phyloP scores from a whole-genome alignment of 2,888 invertebrate species.

The Gortyna flavago region DNA sequence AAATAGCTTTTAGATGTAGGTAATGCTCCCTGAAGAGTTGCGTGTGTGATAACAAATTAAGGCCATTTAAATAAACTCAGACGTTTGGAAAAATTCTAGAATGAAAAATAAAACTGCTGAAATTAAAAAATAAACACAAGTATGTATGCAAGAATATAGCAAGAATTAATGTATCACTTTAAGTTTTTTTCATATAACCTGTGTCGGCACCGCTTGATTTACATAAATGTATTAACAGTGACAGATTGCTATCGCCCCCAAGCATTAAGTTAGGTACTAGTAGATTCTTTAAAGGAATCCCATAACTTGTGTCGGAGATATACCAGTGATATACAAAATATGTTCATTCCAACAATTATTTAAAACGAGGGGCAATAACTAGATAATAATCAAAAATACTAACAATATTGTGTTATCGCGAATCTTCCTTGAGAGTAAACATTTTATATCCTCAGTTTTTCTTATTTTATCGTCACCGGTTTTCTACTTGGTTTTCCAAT shows the following conservation, averaged over 20 bases:
- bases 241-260: slow-evolving; percentile 63
- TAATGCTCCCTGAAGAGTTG: background rate
- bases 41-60: background rate
- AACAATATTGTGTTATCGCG: slow-evolving; percentile 34
- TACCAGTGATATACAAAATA: slow-evolving; percentile 59
- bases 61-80: slow-evolving; percentile 28
- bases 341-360: slow-evolving; percentile 56
- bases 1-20: background rate
- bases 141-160: slow-evolving; percentile 36
- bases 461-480: slow-evolving; percentile 11
- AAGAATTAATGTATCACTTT: slow-evolving; percentile 61
- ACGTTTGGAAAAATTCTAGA: slow-evolving; percentile 19
- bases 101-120: slow-evolving; percentile 17
- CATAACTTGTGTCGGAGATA: slow-evolving; percentile 54
- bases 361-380: slow-evolving; percentile 51
- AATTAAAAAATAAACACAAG: slow-evolving; percentile 33
- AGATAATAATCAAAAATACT: slow-evolving; percentile 51
- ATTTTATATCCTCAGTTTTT: slow-evolving; percentile 14
- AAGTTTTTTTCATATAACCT: slow-evolving; percentile 52
- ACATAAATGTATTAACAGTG: slow-evolving; percentile 54
- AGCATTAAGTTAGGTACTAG: slow-evolving; percentile 62
- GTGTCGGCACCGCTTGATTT: slow-evolving; percentile 63
- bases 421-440: slow-evolving; percentile 36
- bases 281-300: slow-evolving; percentile 42
- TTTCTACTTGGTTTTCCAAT: slow-evolving; percentile 27